Base-by-base conservation (phyloP, 2,113 vertebrate genomes). In the Strigops habroptila region DNA sequence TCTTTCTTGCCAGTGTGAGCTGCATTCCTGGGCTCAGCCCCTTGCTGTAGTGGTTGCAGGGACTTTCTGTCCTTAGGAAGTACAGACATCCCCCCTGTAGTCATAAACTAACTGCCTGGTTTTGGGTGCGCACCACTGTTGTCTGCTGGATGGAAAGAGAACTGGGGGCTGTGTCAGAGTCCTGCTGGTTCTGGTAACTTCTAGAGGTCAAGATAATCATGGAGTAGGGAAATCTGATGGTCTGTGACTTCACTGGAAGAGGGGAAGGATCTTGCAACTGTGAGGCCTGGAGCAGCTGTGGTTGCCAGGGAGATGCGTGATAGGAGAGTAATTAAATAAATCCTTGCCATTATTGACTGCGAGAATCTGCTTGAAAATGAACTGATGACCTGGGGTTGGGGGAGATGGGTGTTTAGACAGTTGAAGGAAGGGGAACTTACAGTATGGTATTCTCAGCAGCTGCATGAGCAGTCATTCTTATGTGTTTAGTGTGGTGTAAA, bases 201-300 rank as follows among this genome's bases (percentile, higher is more conserved):
- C 1, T 6, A 27, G 46, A 55, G 46, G 22, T 48, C 35, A 39
- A 7, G 23, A 9, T 21, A n/a, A 6, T 17, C 0, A 0, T 30
- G 70, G 55, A 35, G 3, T 5, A 10, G 57, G 71, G 64, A 65
- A 24, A 24, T 73, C 5, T 21, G 78, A 6, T 62, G 46, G 21
- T 75, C 52, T 64, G 11, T 55, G 82, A 31, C 60, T 17, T 13
- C 24, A 2, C 31, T 85, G 62, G 53, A 12, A 57, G 59, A 55
- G 35, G 63, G 82, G 62, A 80, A 68, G 70, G 44, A 30, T 63
- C 28, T 91, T 33, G 24, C 7, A 39, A 6, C 24, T 3, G 4
- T 3, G 64, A 65, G 65, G 53, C 21, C 31, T 24, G 27, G 30
- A 55, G 60, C 51, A 62, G 92, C 76, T 57, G 0, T 75, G 67